Conservation (phyloP, 2,888 invertebrate species). For the Drosophila anomelani region DNA sequence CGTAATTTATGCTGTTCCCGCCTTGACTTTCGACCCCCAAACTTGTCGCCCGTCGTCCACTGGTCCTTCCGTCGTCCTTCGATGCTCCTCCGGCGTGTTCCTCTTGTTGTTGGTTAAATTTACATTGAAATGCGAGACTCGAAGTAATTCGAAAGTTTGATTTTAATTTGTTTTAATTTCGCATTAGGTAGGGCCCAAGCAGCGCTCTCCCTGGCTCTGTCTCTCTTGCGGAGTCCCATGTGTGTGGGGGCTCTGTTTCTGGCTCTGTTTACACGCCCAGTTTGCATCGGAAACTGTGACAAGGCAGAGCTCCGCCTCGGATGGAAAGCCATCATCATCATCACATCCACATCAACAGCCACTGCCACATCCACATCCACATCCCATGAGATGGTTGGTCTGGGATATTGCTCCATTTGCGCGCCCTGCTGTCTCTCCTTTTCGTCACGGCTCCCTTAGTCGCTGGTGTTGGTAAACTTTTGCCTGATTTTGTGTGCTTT, state of each 20-base stretch:
- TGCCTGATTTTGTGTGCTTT: constrained; percentile 82
- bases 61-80: constrained; percentile 10
- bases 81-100: constrained; percentile 29
- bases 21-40: constrained; percentile 37
- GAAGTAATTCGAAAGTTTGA: constrained; percentile 82
- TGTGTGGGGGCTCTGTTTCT: constrained; percentile 15
- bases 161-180: constrained; percentile 83
- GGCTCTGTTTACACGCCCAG: constrained; percentile 75
- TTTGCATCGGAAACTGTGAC: constrained; percentile 72
- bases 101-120: constrained; percentile 75
- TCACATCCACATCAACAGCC: constrained; percentile 1
- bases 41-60: background rate
- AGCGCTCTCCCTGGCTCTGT: constrained; percentile 7
- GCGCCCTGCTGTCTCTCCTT: constrained; percentile 44
- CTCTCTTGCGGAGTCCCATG: background rate
- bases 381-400: constrained; percentile 20
- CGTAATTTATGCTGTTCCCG: constrained; percentile 67
- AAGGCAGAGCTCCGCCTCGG: constrained; percentile 48
- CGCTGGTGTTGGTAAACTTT: constrained; percentile 74
- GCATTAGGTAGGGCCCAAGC: constrained; percentile 72
- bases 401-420: constrained; percentile 68
- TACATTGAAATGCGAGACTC: constrained; percentile 81
- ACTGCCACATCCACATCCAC: constrained; percentile 1
- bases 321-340: constrained; percentile 8
- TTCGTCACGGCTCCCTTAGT: constrained; percentile 8